Evolutionary conservation across 2,888 invertebrate genomes (phyloP), one percentile per base, ranked within the genome.

Genomic region (Atethmia centrago): DNA sequence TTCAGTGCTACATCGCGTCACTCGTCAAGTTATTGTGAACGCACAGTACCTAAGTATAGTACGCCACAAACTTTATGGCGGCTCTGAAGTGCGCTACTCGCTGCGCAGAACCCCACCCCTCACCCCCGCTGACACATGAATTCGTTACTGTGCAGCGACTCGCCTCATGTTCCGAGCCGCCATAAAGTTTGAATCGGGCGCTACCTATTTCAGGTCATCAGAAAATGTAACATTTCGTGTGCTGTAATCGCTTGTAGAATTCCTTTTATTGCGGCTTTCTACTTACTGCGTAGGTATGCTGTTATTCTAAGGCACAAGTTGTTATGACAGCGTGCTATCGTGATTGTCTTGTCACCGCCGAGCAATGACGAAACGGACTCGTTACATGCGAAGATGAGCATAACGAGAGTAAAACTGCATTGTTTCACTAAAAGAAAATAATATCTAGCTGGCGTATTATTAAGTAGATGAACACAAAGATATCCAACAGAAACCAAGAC

Each of bases 341-440:
- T 82, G 77, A 83, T 82, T 75, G 78, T 84, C 85, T 82, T 83
- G 85, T 88, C 86, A 85, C 72, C 79, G 84, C 69, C 75, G 85
- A 83, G 71, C 76, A 79, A 80, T 87, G 83, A 88, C 83, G 85
- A 90, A 89, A 85, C 77, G 68, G 75, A 84, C 82, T 89, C 82
- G 87, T 88, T 88, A 87, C 84, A 88, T 85, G 88, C 85, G 63
- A 82, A 87, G 85, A 88, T 88, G 88, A 90, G 84, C 87, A 87
- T 56, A 62, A 73, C 69, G 75, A 73, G 71, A 85, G 79, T 83
- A 81, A 85, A 80, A 85, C 79, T 71, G 74, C 77, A 84, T 81
- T 82, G 83, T 84, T 82, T 72, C 74, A 84, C 79, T 79, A 77
- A 80, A 79, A 88, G 86, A 81, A 21, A 53, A 74, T 19, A 75